Base-by-base conservation (phyloP, 35 echinoderm and acorn worm species). In the Stichopus chloronotus region DNA sequence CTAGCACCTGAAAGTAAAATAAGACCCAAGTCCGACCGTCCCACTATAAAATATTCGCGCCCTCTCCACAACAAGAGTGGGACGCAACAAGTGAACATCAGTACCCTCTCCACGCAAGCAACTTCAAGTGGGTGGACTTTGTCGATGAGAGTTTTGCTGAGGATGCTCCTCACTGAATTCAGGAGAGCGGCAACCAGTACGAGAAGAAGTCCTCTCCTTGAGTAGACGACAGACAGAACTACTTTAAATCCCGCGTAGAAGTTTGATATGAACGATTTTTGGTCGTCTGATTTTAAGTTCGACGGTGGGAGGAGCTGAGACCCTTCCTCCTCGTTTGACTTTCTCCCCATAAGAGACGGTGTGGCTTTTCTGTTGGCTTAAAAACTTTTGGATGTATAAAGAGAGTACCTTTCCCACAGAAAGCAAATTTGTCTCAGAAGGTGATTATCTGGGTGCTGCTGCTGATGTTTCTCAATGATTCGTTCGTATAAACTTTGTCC, bases 1-100 rank as follows among this genome's bases (percentile, higher is more conserved):
- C 19, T 55, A 13, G 25, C 8, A 13, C 80, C 80, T 8, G 43
- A 55, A n/a, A 55, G 53, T 17, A 83, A 17, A 56, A 83, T 56
- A 13, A 8, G 17, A 17, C 9, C 80, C 10, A 43, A 83, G 7
- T 83, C 25, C 5, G 53, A 17, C 52, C 16, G n/a, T 53, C 80
- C 53, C 17, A 83, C 7, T 11, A 5, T 55, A 65, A 65, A 65
- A n/a, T 9, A 56, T 7, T 52, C 55, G 8, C 5, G 6, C 55
- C 52, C 17, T 6, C 55, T 83, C 30, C 52, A 83, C 52, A 83
- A 55, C 17, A 83, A 11, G 4, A 83, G 14, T 10, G 80, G 80
- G n/a, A 83, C n/a, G 55, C 80, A 53, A 43, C 80, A 83, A 2
- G 55, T 53, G 14, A 24, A 83, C 80, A 56, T 83, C 43, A 83